These are phyloP conservation scores for Atrina japonica DNA, from an alignment of 2,888 invertebrate genomes.

Conservation along the genomic window DNA sequence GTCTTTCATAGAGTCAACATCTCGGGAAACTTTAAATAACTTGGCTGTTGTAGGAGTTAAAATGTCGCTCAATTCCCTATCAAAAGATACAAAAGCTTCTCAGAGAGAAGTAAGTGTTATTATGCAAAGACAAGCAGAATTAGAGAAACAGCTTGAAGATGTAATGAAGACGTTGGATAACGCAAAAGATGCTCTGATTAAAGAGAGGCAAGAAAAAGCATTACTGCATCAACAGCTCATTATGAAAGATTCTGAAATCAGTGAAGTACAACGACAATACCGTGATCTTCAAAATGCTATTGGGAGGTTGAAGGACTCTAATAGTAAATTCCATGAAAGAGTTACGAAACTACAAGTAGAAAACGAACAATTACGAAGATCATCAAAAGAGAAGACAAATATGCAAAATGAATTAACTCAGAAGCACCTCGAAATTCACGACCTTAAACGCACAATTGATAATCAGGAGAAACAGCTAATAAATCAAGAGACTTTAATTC, in stretches of 20 bases:
- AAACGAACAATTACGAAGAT: conserved; percentile 56
- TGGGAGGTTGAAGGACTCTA: conserved; percentile 58
- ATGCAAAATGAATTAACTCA: conserved; percentile 53
- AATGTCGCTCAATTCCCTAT: conserved; percentile 58
- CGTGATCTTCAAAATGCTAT: conserved; percentile 63
- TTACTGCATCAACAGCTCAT: conserved; percentile 55
- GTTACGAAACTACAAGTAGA: conserved; percentile 63
- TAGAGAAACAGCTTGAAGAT: conserved; percentile 59
- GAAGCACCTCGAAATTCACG: conserved; percentile 48
- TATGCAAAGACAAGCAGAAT: conserved; percentile 57
- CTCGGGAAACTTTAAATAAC: conserved; percentile 31
- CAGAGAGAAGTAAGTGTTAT: conserved; percentile 58
- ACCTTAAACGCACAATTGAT: conserved; percentile 51
- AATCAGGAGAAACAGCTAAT: conserved; percentile 55
- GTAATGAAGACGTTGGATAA: conserved; percentile 62
- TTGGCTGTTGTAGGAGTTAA: conserved; percentile 58
- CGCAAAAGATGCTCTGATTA: conserved; percentile 61
- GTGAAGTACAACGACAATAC: conserved; percentile 59
- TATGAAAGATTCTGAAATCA: conserved; percentile 52
- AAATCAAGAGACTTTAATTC: conserved; percentile 53
- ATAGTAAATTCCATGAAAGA: conserved; percentile 62
- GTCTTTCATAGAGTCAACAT: neutral
- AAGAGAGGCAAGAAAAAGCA: conserved; percentile 59
- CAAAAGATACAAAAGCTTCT: conserved; percentile 59
- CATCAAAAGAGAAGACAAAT: conserved; percentile 51